phyloP scores from a whole-genome alignment of 2,888 invertebrate genomes.

The Acleris sparsana region DNA sequence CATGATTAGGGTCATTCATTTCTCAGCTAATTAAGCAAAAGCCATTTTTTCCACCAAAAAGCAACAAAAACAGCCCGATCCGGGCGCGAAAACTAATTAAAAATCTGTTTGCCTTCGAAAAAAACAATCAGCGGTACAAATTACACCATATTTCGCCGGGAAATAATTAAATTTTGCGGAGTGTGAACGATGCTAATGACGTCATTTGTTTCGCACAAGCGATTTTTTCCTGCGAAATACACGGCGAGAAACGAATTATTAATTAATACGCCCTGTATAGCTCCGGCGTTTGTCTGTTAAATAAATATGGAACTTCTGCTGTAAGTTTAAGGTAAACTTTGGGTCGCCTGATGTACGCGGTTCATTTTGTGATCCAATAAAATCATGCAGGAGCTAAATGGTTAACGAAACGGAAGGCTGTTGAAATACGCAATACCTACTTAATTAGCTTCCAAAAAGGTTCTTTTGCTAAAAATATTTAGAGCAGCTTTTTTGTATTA shows the following conservation, averaged over 20 bases:
- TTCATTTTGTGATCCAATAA: constrained; percentile 38
- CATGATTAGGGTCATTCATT: not conserved
- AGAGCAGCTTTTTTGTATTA: too few relatives aligned
- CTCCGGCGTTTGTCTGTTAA: constrained; percentile 6
- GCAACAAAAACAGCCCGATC: constrained; percentile 13
- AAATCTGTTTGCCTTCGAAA: constrained; percentile 26
- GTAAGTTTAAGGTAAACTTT: not conserved
- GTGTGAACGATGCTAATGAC: constrained; percentile 42
- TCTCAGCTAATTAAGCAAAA: constrained; percentile 1
- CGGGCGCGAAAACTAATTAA: constrained; percentile 21
- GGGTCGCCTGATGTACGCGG: constrained; percentile 19
- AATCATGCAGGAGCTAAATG: constrained; percentile 36
- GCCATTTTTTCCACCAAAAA: not conserved
- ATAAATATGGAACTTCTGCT: constrained; percentile 7
- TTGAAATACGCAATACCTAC: constrained; percentile 1
- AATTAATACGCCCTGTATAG: constrained; percentile 39
- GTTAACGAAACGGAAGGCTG: constrained; percentile 27
- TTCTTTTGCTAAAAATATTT: not conserved
- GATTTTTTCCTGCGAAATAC: constrained; percentile 40
- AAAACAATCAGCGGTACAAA: constrained; percentile 31
- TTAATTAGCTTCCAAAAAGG: not conserved
- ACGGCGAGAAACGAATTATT: constrained; percentile 41
- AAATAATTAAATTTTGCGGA: constrained; percentile 41
- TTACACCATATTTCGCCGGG: constrained; percentile 32
- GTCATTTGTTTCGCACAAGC: constrained; percentile 43